Evolutionary conservation across 1,140 invertebrate species (phyloP).

Genomic region (Magallana gigas): DNA sequence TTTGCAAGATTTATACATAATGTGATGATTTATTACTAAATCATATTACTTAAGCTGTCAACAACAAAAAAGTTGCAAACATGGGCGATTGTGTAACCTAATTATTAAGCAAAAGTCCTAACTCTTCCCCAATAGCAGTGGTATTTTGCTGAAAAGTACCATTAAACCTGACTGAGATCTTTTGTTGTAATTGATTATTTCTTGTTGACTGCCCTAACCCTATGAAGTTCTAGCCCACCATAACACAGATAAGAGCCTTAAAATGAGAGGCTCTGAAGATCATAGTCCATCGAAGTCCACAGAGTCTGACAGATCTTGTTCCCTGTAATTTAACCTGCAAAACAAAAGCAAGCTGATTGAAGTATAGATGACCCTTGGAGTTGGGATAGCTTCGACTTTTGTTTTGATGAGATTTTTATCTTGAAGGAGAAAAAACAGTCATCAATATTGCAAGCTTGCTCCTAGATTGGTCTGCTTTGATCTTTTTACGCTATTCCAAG

Average conservation of each 20-base stretch:
- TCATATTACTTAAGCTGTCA: too few relatives aligned
- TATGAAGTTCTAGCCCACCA: not conserved
- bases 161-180: too few relatives aligned
- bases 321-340: not conserved
- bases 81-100: too few relatives aligned
- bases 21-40: too few relatives aligned
- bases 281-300: not conserved
- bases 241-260: not conserved
- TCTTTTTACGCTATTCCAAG: not conserved
- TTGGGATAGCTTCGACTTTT: not conserved
- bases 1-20: too few relatives aligned
- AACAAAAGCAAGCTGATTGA: not conserved
- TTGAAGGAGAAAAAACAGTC: not conserved
- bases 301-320: not conserved
- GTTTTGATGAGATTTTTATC: conserved; percentile 26
- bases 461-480: not conserved
- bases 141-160: too few relatives aligned
- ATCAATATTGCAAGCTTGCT: conserved; percentile 28
- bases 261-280: not conserved
- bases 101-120: too few relatives aligned
- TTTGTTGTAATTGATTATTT: too few relatives aligned
- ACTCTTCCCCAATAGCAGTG: too few relatives aligned
- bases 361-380: not conserved
- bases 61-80: too few relatives aligned
- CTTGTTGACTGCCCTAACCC: too few relatives aligned